Percentiles rank a stretch among this genome's conserved stretches.
Conservation (phyloP, 2,888 invertebrate genomes). For the Pediacus dermestoides region DNA sequence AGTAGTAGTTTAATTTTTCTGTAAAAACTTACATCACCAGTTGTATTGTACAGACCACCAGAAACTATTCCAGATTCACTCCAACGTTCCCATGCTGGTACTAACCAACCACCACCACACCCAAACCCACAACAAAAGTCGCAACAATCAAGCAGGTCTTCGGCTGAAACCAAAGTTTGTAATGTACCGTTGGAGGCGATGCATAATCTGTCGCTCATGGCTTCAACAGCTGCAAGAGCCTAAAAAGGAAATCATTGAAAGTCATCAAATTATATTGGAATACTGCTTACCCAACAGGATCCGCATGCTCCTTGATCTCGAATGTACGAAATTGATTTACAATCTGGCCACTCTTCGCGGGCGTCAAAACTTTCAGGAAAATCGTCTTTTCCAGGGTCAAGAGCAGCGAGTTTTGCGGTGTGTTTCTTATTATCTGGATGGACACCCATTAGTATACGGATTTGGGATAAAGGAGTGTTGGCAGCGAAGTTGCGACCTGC, state of each 20-base stretch:
- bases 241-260: too few relatives aligned
- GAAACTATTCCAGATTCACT: conserved; percentile 76
- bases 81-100: conserved; percentile 81
- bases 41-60: conserved; percentile 69
- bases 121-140: conserved; percentile 66
- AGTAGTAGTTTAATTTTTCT: conserved; percentile 1
- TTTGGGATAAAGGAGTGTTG: conserved; percentile 47
- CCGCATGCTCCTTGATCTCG: conserved; percentile 85
- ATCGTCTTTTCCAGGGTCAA: conserved; percentile 38
- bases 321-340: conserved; percentile 74
- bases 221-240: conserved; percentile 80
- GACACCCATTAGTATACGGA: conserved; percentile 17
- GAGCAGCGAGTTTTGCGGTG: neutral
- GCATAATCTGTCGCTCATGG: conserved; percentile 82
- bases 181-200: conserved; percentile 67
- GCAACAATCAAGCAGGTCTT: conserved; percentile 78
- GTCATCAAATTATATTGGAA: too few relatives aligned
- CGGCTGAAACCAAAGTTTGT: conserved; percentile 72
- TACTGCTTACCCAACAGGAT: conserved; percentile 83
- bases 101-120: conserved; percentile 79
- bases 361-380: conserved; percentile 79
- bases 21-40: conserved; percentile 47
- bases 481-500: conserved; percentile 73
- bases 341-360: conserved; percentile 71
- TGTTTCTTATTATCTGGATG: neutral